Percentiles rank a stretch among this genome's conserved stretches.
Conservation (phyloP, 2,113 vertebrate species). For the Heteronetta atricapilla region DNA sequence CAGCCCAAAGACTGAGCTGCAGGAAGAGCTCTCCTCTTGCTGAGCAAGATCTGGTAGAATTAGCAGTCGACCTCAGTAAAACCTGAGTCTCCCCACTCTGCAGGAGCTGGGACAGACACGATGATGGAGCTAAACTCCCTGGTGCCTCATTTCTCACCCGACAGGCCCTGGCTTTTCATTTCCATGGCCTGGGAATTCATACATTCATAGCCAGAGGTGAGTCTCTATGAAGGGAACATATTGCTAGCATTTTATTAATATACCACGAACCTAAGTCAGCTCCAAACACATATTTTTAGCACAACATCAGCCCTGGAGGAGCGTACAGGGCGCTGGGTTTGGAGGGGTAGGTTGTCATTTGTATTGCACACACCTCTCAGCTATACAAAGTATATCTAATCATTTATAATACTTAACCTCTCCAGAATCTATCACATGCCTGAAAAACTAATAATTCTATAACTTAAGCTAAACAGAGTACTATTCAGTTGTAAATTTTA, state of each 20-base stretch:
- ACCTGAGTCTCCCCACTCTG: not conserved
- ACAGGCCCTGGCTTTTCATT: fast-evolving
- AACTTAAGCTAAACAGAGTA: conserved; percentile 49
- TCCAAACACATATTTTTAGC: conserved; percentile 40
- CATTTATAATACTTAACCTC: not conserved
- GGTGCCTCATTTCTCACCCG: not conserved
- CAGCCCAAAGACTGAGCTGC: not conserved
- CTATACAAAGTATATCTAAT: not conserved
- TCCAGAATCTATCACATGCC: not conserved
- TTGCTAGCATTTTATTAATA: conserved; percentile 3
- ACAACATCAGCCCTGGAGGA: not conserved
- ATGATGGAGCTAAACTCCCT: not conserved
- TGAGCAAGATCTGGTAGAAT: not conserved
- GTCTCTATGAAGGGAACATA: not conserved
- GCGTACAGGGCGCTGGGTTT: not conserved
- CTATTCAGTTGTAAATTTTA: conserved; percentile 57
- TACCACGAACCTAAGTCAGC: conserved; percentile 1
- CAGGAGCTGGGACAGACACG: not conserved
- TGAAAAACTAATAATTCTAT: conserved; percentile 50
- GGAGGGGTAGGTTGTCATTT: not conserved
- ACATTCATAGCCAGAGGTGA: conserved; percentile 11
- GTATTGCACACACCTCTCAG: not conserved
- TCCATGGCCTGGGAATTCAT: not conserved
- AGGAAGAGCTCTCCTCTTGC: not conserved
- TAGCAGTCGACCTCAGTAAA: not conserved